Conservation (phyloP, 2,888 invertebrate genomes). For the Drosophila robusta region DNA sequence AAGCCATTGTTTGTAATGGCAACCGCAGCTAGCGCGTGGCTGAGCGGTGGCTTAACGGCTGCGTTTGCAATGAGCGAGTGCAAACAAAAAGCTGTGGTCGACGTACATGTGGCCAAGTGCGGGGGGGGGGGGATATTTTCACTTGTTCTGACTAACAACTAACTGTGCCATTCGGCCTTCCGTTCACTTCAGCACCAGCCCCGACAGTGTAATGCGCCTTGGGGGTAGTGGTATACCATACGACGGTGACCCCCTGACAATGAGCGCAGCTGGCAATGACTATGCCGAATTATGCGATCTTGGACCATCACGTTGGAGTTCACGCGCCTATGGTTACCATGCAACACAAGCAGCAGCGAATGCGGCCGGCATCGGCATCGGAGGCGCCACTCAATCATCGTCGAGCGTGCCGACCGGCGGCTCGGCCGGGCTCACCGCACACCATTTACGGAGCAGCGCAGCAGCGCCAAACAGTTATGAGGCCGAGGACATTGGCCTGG, state of each 20-base stretch:
- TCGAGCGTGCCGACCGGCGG: constrained; percentile 82
- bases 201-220: constrained; percentile 83
- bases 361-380: constrained; percentile 65
- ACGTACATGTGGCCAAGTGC: not conserved
- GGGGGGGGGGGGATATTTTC: constrained; percentile 15
- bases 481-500: constrained; percentile 84
- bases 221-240: constrained; percentile 84
- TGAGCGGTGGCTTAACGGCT: constrained; percentile 71
- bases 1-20: constrained; percentile 76
- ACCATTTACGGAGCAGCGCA: constrained; percentile 79
- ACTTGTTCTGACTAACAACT: constrained; percentile 32
- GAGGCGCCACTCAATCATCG: constrained; percentile 77
- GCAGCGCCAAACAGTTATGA: constrained; percentile 84
- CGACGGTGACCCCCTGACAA: constrained; percentile 85
- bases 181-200: constrained; percentile 53
- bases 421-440: constrained; percentile 80
- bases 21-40: constrained; percentile 52
- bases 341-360: constrained; percentile 60
- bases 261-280: constrained; percentile 86
- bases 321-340: constrained; percentile 84
- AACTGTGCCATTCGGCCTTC: constrained; percentile 14
- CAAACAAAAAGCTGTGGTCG: constrained; percentile 41
- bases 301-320: constrained; percentile 85
- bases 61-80: constrained; percentile 50
- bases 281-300: constrained; percentile 86